phyloP scores from a whole-genome alignment of 2,113 vertebrate species.

The Etheostoma cragini region DNA sequence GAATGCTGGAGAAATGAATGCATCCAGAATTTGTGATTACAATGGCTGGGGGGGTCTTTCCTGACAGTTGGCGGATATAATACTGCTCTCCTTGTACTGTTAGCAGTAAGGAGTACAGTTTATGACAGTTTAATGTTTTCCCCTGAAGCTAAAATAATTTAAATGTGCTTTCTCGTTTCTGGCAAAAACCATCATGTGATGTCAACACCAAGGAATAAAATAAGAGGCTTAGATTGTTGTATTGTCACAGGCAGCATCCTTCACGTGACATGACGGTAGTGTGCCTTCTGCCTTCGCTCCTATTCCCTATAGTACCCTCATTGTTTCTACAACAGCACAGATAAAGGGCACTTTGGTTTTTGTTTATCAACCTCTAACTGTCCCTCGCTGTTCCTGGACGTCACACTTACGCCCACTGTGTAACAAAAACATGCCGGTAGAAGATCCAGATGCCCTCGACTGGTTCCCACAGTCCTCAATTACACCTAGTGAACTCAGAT shows the following conservation, averaged over 20 bases:
- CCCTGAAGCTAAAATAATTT: neutral
- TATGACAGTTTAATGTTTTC: neutral
- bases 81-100: neutral
- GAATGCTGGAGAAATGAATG: conserved; percentile 21
- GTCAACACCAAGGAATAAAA: neutral
- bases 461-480: conserved; percentile 55
- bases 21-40: conserved; percentile 38
- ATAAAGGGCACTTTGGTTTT: conserved; percentile 36
- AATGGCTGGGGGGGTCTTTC: neutral
- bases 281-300: neutral
- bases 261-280: neutral
- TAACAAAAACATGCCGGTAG: conserved; percentile 42
- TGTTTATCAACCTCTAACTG: conserved; percentile 50
- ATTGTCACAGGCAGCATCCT: neutral
- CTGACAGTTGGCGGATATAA: neutral
- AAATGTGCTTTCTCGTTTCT: neutral
- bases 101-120: neutral
- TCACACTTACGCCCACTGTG: conserved; percentile 23
- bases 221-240: neutral
- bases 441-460: conserved; percentile 39
- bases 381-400: conserved; percentile 36
- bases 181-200: neutral
- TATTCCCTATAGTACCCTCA: neutral
- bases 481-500: conserved; percentile 35
- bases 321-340: conserved; percentile 33